These are phyloP conservation scores for Chaetorhynchus papuensis DNA, from an alignment of 2,113 vertebrate species.

Conservation along the genomic window DNA sequence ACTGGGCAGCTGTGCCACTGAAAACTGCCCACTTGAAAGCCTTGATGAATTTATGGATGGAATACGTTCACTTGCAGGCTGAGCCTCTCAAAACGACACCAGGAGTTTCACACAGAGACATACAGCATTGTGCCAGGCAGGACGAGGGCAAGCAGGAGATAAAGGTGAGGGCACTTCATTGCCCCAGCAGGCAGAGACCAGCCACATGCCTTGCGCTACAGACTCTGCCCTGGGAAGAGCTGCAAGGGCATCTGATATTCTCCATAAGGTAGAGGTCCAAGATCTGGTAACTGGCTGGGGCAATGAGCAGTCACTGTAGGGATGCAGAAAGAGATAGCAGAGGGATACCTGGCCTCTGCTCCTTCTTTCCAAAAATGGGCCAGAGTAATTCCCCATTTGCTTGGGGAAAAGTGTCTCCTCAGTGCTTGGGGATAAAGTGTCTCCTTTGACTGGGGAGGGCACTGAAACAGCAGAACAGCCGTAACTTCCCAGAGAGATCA, in stretches of 20 bases:
- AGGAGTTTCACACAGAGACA: not conserved
- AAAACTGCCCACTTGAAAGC: not conserved
- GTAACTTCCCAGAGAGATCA: not conserved
- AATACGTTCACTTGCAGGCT: not conserved
- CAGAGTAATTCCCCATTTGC: not conserved
- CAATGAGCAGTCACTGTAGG: not conserved
- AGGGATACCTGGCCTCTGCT: not conserved
- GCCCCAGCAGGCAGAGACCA: not conserved
- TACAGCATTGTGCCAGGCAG: not conserved
- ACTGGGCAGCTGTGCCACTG: not conserved
- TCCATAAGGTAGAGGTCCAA: not conserved
- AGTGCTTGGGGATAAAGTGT: not conserved
- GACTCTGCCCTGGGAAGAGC: not conserved
- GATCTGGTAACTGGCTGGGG: not conserved
- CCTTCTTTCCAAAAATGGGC: not conserved
- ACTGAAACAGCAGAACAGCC: not conserved
- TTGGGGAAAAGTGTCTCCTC: not conserved
- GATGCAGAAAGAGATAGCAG: not conserved
- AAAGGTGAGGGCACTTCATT: not conserved
- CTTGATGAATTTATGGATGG: not conserved
- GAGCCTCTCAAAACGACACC: not conserved
- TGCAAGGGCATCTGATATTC: not conserved
- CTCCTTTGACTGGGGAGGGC: not conserved
- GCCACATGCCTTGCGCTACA: accelerated
- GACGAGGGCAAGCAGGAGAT: not conserved